These are phyloP conservation scores for Bombus soroeensis DNA, from an alignment of 1,140 invertebrate genomes.

Conservation along the genomic window DNA sequence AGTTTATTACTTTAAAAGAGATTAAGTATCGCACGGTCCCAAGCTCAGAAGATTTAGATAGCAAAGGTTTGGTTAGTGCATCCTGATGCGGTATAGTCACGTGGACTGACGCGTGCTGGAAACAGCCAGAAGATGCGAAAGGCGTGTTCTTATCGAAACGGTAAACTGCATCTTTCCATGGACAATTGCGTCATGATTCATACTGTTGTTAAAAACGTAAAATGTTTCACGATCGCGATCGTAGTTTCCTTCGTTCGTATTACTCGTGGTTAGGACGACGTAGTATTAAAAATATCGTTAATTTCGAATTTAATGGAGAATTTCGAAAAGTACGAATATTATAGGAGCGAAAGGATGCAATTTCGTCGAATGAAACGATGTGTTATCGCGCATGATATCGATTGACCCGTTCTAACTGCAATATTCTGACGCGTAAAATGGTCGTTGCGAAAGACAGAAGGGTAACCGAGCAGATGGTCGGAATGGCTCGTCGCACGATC, in stretches of 20 bases:
- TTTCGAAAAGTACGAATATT: not conserved
- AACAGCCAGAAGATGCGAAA: not conserved
- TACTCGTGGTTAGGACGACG: too few relatives aligned
- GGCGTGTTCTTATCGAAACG: constrained; percentile 1
- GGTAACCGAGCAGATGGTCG: not conserved
- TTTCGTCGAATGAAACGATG: not conserved
- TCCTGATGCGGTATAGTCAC: not conserved
- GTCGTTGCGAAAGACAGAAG: constrained; percentile 12
- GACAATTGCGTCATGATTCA: not conserved
- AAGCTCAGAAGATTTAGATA: too few relatives aligned
- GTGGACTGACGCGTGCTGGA: constrained; percentile 21
- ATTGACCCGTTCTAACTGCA: constrained; percentile 42
- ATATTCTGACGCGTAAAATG: constrained; percentile 20
- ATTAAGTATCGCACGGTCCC: too few relatives aligned
- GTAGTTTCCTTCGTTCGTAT: too few relatives aligned
- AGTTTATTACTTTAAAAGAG: too few relatives aligned
- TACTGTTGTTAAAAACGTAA: too few relatives aligned
- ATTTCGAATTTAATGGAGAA: not conserved
- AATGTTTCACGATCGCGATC: too few relatives aligned
- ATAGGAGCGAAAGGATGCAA: not conserved
- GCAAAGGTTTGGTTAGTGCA: not conserved
- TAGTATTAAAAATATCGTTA: too few relatives aligned
- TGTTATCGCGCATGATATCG: constrained; percentile 31
- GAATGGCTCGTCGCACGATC: not conserved
- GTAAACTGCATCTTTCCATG: not conserved